These are phyloP conservation scores for Catotricha subobsoleta DNA, from an alignment of 2,888 invertebrate species.

Conservation along the genomic window DNA sequence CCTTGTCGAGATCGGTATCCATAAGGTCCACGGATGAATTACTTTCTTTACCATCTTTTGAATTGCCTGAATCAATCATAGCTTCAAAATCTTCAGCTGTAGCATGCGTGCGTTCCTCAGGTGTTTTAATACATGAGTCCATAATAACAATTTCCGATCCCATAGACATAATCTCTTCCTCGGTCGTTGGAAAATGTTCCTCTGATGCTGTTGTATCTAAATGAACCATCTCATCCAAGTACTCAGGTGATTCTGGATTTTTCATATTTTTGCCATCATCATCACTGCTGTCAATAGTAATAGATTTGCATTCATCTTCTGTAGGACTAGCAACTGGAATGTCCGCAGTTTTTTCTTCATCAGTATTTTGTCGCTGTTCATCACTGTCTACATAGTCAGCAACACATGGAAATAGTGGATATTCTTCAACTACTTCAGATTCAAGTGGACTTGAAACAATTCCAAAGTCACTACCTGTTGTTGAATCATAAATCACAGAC, in stretches of 20 bases:
- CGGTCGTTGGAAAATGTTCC: conserved; percentile 26
- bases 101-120: conserved; percentile 36
- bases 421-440: conserved; percentile 38
- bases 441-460: conserved; percentile 43
- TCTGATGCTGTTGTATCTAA: conserved; percentile 26
- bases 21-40: conserved; percentile 9
- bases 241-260: conserved; percentile 27
- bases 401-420: conserved; percentile 42
- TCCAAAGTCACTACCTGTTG: conserved; percentile 33
- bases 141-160: conserved; percentile 45
- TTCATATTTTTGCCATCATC: conserved; percentile 15
- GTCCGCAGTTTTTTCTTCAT: conserved; percentile 21
- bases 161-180: conserved; percentile 31
- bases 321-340: not conserved
- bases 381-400: conserved; percentile 39
- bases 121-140: conserved; percentile 39
- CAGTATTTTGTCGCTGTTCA: conserved; percentile 24
- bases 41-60: conserved; percentile 32
- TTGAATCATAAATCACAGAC: conserved; percentile 32
- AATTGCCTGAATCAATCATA: conserved; percentile 41
- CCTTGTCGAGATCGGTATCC: conserved; percentile 1
- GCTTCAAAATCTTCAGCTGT: conserved; percentile 50
- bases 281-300: conserved; percentile 9
- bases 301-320: conserved; percentile 5
- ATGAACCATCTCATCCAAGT: conserved; percentile 31